These are phyloP conservation scores for Falcunculus frontatus DNA, from an alignment of 2,113 vertebrate genomes.

Conservation along the genomic window DNA sequence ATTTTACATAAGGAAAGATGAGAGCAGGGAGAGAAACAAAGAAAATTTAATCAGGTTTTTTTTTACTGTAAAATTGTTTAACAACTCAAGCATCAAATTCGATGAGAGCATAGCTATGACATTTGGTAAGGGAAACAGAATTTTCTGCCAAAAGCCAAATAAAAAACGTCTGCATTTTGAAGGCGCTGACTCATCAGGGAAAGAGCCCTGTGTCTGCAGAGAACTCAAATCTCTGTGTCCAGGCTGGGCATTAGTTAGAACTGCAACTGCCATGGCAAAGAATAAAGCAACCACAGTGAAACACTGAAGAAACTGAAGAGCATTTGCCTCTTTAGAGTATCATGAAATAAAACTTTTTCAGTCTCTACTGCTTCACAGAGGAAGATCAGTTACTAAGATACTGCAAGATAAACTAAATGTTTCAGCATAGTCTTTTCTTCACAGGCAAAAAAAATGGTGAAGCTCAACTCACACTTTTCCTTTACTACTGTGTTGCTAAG, in stretches of 20 bases:
- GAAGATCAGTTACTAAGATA: not conserved
- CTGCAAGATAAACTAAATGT: fast-evolving
- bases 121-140: constrained; percentile 32
- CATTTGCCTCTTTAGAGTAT: not conserved
- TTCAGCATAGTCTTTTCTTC: not conserved
- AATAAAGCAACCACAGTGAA: not conserved
- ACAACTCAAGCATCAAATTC: constrained; percentile 2
- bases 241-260: not conserved
- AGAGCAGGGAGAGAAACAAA: not conserved
- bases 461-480: not conserved
- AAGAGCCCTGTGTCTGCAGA: not conserved
- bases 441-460: not conserved
- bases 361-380: not conserved
- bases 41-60: not conserved
- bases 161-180: constrained; percentile 18
- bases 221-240: not conserved
- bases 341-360: not conserved
- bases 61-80: not conserved
- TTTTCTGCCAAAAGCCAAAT: constrained; percentile 29
- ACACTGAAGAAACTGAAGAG: not conserved
- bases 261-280: not conserved
- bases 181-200: constrained; percentile 22
- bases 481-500: not conserved
- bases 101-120: not conserved
- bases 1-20: not conserved